Conservation (phyloP, 2,888 invertebrate genomes). For the Nycteola revayana region DNA sequence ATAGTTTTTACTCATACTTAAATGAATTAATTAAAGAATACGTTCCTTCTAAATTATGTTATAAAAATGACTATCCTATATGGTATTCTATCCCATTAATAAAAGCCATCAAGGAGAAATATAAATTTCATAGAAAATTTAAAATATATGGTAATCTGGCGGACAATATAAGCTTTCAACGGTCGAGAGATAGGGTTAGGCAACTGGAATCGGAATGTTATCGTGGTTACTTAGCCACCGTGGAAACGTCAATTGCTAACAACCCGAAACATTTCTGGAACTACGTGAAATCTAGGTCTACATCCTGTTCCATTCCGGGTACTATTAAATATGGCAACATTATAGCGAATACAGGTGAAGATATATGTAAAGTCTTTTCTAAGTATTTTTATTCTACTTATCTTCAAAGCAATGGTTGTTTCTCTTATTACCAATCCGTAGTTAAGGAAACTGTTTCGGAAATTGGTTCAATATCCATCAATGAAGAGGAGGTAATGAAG, state of each 20-base stretch:
- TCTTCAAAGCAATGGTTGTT: background rate
- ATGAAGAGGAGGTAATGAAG: background rate
- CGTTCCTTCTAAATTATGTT: background rate
- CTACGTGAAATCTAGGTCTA: conserved; percentile 1
- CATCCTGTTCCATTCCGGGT: background rate
- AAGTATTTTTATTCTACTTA: conserved; percentile 1
- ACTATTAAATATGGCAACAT: conserved; percentile 1
- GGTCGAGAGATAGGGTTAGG: conserved; percentile 1
- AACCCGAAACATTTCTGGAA: conserved; percentile 6
- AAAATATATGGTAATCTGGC: background rate
- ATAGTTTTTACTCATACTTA: background rate
- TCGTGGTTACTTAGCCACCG: background rate
- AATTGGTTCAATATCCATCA: background rate
- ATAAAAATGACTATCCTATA: background rate
- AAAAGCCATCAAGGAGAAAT: conserved; percentile 1
- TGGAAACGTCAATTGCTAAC: background rate
- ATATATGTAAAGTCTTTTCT: conserved; percentile 2
- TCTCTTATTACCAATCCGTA: background rate
- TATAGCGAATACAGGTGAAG: background rate
- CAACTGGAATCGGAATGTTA: conserved; percentile 1
- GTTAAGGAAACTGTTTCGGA: background rate
- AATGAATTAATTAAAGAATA: background rate
- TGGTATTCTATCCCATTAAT: conserved; percentile 1
- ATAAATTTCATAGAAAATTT: too few species aligned
- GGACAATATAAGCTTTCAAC: background rate